These are phyloP conservation scores for Monopterus albus DNA, from an alignment of 2,113 vertebrate species.

Conservation along the genomic window DNA sequence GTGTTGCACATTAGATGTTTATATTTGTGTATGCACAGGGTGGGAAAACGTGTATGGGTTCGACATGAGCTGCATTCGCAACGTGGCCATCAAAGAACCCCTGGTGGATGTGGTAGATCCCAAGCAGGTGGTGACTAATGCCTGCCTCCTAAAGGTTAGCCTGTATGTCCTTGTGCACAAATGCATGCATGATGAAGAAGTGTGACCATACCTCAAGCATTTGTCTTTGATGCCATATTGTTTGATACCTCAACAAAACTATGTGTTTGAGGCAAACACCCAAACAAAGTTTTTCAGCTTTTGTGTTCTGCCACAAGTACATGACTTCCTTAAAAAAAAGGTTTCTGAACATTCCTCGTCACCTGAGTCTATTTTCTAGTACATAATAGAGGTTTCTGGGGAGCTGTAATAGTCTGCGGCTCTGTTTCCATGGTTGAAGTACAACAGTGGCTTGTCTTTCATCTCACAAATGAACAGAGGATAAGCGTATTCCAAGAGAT, in stretches of 20 bases:
- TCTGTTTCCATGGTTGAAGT: slow-evolving; percentile 41
- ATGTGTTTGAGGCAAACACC: background rate
- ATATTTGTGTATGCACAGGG: slow-evolving; percentile 82
- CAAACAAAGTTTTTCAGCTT: background rate
- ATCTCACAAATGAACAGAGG: slow-evolving; percentile 55
- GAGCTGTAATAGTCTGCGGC: slow-evolving; percentile 34
- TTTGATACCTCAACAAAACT: background rate
- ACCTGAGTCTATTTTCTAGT: slow-evolving; percentile 33
- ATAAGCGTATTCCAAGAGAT: slow-evolving; percentile 40
- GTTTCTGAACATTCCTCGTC: background rate
- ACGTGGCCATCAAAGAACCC: slow-evolving; percentile 97
- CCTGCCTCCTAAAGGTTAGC: slow-evolving; percentile 95
- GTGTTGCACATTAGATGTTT: background rate
- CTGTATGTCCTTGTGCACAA: background rate
- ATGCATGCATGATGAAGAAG: no score
- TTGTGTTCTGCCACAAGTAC: background rate
- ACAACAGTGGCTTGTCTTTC: slow-evolving; percentile 48
- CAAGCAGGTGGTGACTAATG: slow-evolving; percentile 97
- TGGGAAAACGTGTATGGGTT: slow-evolving; percentile 99
- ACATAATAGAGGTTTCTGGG: slow-evolving; percentile 44
- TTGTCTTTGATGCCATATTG: background rate
- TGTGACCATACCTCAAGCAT: background rate
- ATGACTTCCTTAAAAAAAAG: background rate
- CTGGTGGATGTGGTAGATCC: slow-evolving; percentile 97
- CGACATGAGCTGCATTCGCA: slow-evolving; percentile 98